Evolutionary conservation across 2,888 invertebrate genomes (phyloP).

Genomic region (Stratiomys singularior): DNA sequence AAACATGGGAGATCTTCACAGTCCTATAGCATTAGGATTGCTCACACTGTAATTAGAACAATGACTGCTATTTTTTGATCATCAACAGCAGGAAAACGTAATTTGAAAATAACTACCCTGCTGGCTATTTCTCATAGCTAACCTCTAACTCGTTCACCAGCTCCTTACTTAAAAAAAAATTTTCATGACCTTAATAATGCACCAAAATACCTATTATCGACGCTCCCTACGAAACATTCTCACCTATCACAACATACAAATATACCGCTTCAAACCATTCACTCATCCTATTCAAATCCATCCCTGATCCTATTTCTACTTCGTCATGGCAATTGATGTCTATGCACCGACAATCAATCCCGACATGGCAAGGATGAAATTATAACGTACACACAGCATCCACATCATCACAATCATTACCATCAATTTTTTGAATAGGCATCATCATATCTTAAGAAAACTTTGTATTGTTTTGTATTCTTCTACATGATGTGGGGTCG

Average conservation of each 20-base stretch:
- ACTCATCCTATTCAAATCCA: too few relatives aligned
- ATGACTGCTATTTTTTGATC: background rate
- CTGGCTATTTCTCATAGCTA: background rate
- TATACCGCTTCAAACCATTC: background rate
- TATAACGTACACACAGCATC: slow-evolving; percentile 29
- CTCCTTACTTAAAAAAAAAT: slow-evolving; percentile 1
- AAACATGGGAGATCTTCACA: slow-evolving; percentile 7
- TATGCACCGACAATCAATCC: slow-evolving; percentile 27
- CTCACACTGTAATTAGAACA: slow-evolving; percentile 37
- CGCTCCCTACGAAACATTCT: background rate
- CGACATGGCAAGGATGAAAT: slow-evolving; percentile 15
- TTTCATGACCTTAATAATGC: slow-evolving; percentile 10
- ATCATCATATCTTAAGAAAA: background rate
- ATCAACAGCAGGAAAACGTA: slow-evolving; percentile 19
- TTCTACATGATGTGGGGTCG: background rate
- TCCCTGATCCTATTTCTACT: slow-evolving; percentile 35
- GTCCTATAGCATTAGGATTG: too few relatives aligned
- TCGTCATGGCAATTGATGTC: slow-evolving; percentile 44
- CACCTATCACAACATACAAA: slow-evolving; percentile 27
- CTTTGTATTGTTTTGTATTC: background rate
- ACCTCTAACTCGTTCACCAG: background rate
- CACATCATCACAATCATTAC: slow-evolving; percentile 16
- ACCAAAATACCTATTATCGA: background rate
- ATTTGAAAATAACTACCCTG: slow-evolving; percentile 33
- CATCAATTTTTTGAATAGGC: too few relatives aligned